Percentiles rank a stretch among this genome's conserved stretches.
phyloP scores from a whole-genome alignment of 1,140 invertebrate species.

The Eumaeus atala region DNA sequence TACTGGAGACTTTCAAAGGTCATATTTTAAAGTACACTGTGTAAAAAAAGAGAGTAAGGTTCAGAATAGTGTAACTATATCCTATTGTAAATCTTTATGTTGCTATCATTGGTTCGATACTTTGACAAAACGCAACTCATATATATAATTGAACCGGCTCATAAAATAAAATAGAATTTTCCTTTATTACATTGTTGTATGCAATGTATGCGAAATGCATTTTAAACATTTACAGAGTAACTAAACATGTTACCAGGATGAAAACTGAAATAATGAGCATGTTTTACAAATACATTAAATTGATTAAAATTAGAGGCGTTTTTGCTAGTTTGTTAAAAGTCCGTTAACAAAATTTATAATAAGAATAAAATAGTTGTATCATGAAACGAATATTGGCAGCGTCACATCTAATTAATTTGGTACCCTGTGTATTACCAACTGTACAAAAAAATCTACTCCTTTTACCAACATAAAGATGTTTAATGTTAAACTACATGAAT shows the following conservation, averaged over 20 bases:
- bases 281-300: not conserved
- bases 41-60: not conserved
- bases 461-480: slow-evolving; percentile 8
- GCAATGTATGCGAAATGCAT: not conserved
- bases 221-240: not conserved
- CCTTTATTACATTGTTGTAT: not conserved
- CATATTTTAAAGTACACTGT: no score
- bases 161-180: not conserved
- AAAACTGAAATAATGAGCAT: not conserved
- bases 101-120: not conserved
- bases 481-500: slow-evolving; percentile 7
- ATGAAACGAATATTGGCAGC: slow-evolving; percentile 1
- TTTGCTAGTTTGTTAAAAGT: no score
- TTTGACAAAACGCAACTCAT: not conserved
- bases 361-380: not conserved
- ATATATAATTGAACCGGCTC: not conserved
- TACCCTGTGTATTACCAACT: slow-evolving; percentile 10
- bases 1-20: no score
- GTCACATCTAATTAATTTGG: not conserved
- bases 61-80: not conserved
- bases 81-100: not conserved
- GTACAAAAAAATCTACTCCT: slow-evolving; percentile 5
- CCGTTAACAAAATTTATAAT: no score
- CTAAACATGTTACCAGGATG: slow-evolving; percentile 5
- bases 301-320: no score